phyloP scores from a whole-genome alignment of 2,113 vertebrate species.

The Sardina pilchardus region DNA sequence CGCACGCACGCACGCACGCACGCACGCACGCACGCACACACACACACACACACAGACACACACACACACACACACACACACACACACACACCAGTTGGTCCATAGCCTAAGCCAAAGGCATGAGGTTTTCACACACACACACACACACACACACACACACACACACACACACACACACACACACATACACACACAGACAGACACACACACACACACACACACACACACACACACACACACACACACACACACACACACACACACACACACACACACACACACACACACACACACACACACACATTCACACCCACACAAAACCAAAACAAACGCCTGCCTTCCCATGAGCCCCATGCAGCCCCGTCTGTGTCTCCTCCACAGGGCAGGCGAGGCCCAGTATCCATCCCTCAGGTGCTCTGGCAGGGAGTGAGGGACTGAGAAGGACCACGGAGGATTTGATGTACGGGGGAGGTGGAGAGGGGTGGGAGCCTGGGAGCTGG shows the following conservation, averaged over 20 bases:
- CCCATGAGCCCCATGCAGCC: not conserved
- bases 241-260: too few relatives aligned
- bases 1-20: not conserved
- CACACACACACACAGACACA: conserved; percentile 19
- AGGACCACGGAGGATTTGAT: not conserved
- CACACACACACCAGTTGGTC: too few relatives aligned
- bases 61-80: conserved; percentile 12
- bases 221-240: too few relatives aligned
- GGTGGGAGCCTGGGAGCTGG: not conserved
- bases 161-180: not conserved
- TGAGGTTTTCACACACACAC: not conserved
- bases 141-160: not conserved
- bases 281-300: too few relatives aligned
- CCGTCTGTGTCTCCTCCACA: not conserved
- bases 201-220: too few relatives aligned
- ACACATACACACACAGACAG: too few relatives aligned
- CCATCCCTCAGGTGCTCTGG: not conserved
- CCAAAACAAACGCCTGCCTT: not conserved
- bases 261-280: too few relatives aligned
- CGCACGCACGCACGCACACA: not conserved
- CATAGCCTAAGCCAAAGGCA: not conserved
- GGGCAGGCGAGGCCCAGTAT: not conserved
- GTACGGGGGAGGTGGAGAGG: not conserved
- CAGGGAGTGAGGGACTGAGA: not conserved
- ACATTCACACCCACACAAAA: not conserved